Conservation (phyloP, 2,113 vertebrate genomes). For the Cavia aperea region DNA sequence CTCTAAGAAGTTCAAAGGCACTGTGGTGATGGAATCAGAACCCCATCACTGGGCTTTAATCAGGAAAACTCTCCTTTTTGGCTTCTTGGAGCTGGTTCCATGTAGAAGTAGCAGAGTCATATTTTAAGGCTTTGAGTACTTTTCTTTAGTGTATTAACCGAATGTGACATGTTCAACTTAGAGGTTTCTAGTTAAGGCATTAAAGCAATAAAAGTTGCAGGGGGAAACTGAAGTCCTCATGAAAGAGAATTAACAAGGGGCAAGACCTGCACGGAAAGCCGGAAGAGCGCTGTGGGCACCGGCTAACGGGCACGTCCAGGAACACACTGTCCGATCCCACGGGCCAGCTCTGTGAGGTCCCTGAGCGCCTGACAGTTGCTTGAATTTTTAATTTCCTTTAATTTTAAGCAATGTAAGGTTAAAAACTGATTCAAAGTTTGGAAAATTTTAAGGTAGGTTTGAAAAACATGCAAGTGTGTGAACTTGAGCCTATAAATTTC, state of each 20-base stretch:
- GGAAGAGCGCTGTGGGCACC: background rate
- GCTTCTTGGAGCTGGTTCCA: background rate
- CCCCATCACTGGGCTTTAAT: background rate
- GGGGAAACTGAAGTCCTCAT: background rate
- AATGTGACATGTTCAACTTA: background rate
- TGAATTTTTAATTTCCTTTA: background rate
- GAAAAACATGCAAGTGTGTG: background rate
- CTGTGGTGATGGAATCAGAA: background rate
- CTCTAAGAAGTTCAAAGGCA: background rate
- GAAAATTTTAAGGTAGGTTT: background rate
- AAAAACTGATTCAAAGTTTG: background rate
- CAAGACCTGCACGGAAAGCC: background rate
- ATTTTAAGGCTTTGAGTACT: background rate
- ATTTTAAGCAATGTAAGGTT: background rate
- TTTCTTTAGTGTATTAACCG: background rate
- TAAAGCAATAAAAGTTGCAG: background rate
- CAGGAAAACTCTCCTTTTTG: background rate
- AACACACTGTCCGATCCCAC: background rate
- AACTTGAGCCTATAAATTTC: background rate
- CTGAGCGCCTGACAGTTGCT: background rate
- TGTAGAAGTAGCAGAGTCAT: background rate
- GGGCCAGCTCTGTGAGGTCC: background rate
- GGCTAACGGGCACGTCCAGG: background rate
- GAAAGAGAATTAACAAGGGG: background rate
- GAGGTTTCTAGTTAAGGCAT: background rate